These are phyloP conservation scores for Neomorphus geoffroyi DNA, from an alignment of 2,797 vertebrate genomes.

Conservation along the genomic window DNA sequence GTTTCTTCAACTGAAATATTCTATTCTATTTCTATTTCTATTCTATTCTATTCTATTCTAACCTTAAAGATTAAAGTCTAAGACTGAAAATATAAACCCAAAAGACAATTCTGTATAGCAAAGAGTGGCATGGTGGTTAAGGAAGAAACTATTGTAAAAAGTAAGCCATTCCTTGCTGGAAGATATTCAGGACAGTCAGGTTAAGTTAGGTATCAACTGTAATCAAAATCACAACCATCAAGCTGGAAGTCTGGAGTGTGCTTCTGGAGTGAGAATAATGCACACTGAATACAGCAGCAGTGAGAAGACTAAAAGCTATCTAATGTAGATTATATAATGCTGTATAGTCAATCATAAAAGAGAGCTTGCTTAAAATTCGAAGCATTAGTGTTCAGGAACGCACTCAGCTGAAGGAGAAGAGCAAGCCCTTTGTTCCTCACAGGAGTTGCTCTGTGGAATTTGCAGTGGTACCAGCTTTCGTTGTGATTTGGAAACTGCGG, in stretches of 20 bases:
- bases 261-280: slow-evolving; percentile 23
- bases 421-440: not conserved
- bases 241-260: not conserved
- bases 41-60: no score
- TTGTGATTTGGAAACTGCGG: not conserved
- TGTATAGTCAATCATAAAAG: not conserved
- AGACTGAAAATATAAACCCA: not conserved
- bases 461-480: not conserved
- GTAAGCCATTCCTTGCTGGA: not conserved
- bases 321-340: slow-evolving; percentile 22
- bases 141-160: not conserved
- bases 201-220: slow-evolving; percentile 11
- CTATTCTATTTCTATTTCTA: not conserved
- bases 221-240: not conserved
- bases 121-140: not conserved
- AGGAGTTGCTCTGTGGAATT: not conserved
- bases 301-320: not conserved
- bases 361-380: not conserved
- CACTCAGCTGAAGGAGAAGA: not conserved
- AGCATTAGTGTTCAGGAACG: not conserved
- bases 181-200: slow-evolving; percentile 6
- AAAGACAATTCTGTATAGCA: not conserved
- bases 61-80: not conserved
- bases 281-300: not conserved
- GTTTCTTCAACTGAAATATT: not conserved